phyloP scores from a whole-genome alignment of 2,113 vertebrate species.

The Pungitius pungitius region DNA sequence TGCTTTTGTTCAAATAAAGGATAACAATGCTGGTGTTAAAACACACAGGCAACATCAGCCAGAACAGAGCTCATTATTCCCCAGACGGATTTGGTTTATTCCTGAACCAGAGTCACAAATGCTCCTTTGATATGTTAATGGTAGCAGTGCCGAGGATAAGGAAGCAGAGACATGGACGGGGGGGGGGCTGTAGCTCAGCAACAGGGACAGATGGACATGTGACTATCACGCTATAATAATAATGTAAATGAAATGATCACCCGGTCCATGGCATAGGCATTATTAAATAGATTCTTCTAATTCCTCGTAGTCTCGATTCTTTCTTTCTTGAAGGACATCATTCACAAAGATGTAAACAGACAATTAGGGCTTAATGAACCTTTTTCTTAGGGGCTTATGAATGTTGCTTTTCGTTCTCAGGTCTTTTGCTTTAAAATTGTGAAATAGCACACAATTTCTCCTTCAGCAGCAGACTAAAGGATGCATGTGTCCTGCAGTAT shows the following conservation, averaged over 20 bases:
- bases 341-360: constrained; percentile 38
- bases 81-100: not conserved
- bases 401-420: no score
- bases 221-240: not conserved
- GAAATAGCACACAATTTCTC: not conserved
- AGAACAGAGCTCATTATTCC: not conserved
- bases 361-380: constrained; percentile 32
- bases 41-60: not conserved
- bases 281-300: constrained; percentile 14
- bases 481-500: not conserved
- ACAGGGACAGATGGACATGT: not conserved
- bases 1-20: constrained; percentile 11
- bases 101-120: not conserved
- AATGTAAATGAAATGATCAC: not conserved
- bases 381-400: constrained; percentile 60
- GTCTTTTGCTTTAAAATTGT: not conserved
- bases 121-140: constrained; percentile 14
- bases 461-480: not conserved
- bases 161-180: not conserved
- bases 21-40: constrained; percentile 13
- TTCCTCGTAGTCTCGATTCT: not conserved
- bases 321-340: constrained; percentile 23
- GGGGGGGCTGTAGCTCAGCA: not conserved
- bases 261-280: not conserved
- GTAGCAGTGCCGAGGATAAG: not conserved